Base-by-base conservation (phyloP, 2,888 invertebrate species). In the Drosophila testacea region DNA sequence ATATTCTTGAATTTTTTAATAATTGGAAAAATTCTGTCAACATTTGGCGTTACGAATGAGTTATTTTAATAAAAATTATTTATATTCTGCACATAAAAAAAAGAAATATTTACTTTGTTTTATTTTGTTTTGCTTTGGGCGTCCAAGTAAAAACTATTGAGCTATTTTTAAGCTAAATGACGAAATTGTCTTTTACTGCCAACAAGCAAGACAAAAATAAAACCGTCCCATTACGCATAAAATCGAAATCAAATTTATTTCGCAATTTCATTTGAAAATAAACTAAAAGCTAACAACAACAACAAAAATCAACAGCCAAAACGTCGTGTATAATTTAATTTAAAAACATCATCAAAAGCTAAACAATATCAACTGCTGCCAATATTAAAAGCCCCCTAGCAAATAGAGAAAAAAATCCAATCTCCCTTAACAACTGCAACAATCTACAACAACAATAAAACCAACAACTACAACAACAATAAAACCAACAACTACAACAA, bases 1-100 rank as follows among this genome's bases (percentile, higher is more conserved):
- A 55, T 66, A 60, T 66, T 54, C 51, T 57, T 54, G 71, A 66
- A 79, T 67, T 67, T 77, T 80, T 71, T 64, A 76, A 66, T 75
- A 79, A 75, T 69, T 79, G 68, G 39, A 64, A 63, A 60, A 54
- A 46, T 46, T 47, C 46, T 41, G 68, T 34, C 42, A 67, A 59
- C 47, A 56, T 22, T 56, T 41, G 16, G 52, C 36, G 16, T n/a
- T 27, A n/a, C 44, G 38, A 78, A 63, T 73, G 57, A 73, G 68
- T 78, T 57, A 60, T 73, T 57, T 79, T 57, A 74, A 74, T 69
- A 65, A 69, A 52, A 61, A 44, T 41, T 16, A 28, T 41, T 11
- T 41, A 32, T 55, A 22, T 22, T 36, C 10, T 22, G 16, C 4
- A 22, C 16, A 41, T 42, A 11, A 42, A 54, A 41, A 11, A 6